phyloP scores from a whole-genome alignment of 2,888 invertebrate species.

The Tiliacea aurago region DNA sequence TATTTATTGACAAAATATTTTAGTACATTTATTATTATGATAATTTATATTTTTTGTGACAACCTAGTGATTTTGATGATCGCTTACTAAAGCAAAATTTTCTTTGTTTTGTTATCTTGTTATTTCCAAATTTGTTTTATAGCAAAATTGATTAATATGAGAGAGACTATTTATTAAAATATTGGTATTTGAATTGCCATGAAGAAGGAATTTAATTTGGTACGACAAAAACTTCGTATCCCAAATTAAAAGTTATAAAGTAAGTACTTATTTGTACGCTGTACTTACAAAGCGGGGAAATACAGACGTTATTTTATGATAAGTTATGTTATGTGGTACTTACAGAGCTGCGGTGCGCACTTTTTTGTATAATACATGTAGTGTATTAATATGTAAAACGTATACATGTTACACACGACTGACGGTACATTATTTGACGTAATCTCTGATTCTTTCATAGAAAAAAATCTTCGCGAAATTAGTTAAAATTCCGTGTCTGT shows the following conservation, averaged over 20 bases:
- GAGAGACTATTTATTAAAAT: conserved; percentile 35
- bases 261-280: conserved; percentile 8
- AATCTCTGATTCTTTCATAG: conserved; percentile 46
- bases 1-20: conserved; percentile 15
- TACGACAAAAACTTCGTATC: conserved; percentile 1
- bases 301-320: too few relatives aligned
- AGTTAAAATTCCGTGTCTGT: conserved; percentile 70
- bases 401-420: conserved; percentile 63
- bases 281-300: conserved; percentile 44
- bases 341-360: conserved; percentile 53
- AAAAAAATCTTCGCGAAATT: conserved; percentile 48
- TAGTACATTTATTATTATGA: neutral
- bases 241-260: conserved; percentile 1
- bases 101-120: conserved; percentile 6
- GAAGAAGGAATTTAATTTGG: conserved; percentile 16
- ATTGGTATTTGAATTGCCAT: conserved; percentile 11
- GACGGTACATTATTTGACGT: conserved; percentile 62
- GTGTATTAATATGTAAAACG: conserved; percentile 59
- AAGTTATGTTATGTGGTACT: neutral
- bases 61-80: conserved; percentile 19
- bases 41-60: conserved; percentile 6
- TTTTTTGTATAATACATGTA: conserved; percentile 58
- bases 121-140: conserved; percentile 44
- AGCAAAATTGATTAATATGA: conserved; percentile 48
- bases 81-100: neutral